phyloP scores from a whole-genome alignment of 2,113 vertebrate genomes.

The Gnathonemus echidnorhynchus region DNA sequence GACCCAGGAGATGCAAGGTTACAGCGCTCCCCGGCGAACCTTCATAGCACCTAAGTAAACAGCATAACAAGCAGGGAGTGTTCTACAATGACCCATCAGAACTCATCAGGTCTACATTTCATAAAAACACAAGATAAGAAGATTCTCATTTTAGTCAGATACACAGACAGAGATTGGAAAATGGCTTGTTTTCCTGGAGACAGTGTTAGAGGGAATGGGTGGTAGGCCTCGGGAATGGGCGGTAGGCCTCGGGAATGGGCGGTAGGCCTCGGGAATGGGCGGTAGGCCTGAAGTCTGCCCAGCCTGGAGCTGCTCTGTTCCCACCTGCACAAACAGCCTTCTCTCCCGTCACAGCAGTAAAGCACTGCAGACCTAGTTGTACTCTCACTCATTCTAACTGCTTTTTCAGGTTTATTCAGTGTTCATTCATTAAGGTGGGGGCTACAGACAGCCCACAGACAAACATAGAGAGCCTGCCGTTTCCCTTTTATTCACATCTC shows the following conservation, averaged over 20 bases:
- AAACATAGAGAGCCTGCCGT: conserved; percentile 37
- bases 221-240: neutral
- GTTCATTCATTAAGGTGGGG: conserved; percentile 48
- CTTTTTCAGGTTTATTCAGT: conserved; percentile 57
- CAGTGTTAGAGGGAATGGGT: neutral
- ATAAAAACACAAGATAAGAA: neutral
- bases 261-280: neutral
- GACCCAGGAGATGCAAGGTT: neutral
- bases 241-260: neutral
- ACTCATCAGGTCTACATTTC: neutral
- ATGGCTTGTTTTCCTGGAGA: neutral
- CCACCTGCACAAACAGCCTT: conserved; percentile 23
- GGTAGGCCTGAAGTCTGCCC: neutral
- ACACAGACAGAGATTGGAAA: neutral
- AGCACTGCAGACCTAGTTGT: conserved; percentile 33
- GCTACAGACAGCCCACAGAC: conserved; percentile 29
- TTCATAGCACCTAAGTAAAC: neutral
- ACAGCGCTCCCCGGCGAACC: neutral
- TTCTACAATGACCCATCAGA: neutral
- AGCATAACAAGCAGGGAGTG: neutral
- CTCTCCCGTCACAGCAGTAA: conserved; percentile 39
- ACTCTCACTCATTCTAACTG: conserved; percentile 53
- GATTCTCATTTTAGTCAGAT: neutral
- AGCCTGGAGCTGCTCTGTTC: neutral
- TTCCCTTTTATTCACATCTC: conserved; percentile 21